Evolutionary conservation across 2,888 invertebrate species (phyloP).

Genomic region (Sinhomidia bicolor): DNA sequence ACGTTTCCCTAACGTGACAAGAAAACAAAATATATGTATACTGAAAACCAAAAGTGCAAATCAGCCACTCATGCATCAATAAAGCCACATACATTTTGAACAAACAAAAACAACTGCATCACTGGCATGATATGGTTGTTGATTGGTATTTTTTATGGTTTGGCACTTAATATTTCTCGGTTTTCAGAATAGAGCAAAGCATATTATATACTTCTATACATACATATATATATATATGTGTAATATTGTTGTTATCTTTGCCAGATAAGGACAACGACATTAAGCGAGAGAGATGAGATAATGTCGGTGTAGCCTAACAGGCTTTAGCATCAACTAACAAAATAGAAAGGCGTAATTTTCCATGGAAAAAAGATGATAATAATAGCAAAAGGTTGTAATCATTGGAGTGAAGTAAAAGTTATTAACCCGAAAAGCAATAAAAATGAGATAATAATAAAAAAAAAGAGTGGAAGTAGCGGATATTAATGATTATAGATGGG

Average conservation of each 20-base stretch:
- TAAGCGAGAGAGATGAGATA: neutral
- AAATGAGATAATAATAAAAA: neutral
- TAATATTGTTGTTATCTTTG: neutral
- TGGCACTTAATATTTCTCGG: neutral
- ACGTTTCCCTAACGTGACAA: neutral
- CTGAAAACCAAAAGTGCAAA: neutral
- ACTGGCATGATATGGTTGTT: neutral
- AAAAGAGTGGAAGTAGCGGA: neutral
- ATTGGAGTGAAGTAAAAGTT: neutral
- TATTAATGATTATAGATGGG: neutral
- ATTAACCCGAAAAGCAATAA: constrained; percentile 1
- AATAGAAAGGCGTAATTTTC: neutral
- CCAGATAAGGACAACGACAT: constrained; percentile 20
- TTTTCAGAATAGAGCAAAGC: neutral
- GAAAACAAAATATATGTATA: neutral
- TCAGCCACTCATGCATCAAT: neutral
- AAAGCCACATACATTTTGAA: neutral
- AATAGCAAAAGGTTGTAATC: neutral
- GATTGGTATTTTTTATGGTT: neutral
- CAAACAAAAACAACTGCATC: constrained; percentile 12
- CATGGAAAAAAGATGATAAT: neutral
- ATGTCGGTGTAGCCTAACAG: neutral
- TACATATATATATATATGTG: neutral
- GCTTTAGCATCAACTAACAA: neutral
- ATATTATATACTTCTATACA: no score